Evolutionary conservation across 2,797 vertebrate species (phyloP).

Genomic region (Taenioides sp.): DNA sequence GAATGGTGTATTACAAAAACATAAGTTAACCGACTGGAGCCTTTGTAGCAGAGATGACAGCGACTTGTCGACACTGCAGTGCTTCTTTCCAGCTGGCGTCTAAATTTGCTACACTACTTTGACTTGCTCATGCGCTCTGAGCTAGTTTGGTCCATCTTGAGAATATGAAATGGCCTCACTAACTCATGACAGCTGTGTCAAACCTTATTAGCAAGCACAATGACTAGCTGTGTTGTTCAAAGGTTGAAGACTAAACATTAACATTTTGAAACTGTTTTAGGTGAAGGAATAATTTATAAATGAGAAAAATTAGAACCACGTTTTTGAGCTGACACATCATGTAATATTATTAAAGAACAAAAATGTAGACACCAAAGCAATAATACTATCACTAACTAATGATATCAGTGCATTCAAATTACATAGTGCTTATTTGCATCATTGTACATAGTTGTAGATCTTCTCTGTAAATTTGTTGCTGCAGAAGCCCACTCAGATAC

Average conservation of each 20-base stretch:
- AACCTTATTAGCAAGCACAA: constrained; percentile 39
- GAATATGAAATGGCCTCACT: constrained; percentile 36
- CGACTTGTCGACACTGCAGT: constrained; percentile 12
- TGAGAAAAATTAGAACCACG: neutral
- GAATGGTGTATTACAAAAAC: neutral
- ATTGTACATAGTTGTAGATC: neutral
- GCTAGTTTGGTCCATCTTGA: constrained; percentile 32
- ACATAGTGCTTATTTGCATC: neutral
- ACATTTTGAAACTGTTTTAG: neutral
- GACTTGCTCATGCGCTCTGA: constrained; percentile 23
- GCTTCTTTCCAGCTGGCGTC: constrained; percentile 9
- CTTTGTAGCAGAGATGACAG: constrained; percentile 1
- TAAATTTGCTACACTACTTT: constrained; percentile 17
- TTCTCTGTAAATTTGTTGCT: neutral
- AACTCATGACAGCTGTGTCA: constrained; percentile 60
- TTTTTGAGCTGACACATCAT: neutral
- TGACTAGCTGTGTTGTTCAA: constrained; percentile 42
- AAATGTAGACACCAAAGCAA: neutral
- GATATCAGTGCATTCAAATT: neutral
- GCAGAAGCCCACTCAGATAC: neutral
- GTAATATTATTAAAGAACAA: neutral
- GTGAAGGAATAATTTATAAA: neutral
- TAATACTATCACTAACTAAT: too few species aligned
- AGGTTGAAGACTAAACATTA: constrained; percentile 18
- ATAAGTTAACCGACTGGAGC: constrained; percentile 1